Percentiles rank a stretch among this genome's conserved stretches.
Conservation (phyloP, 2,888 invertebrate species). For the Pseudanteris insignis region DNA sequence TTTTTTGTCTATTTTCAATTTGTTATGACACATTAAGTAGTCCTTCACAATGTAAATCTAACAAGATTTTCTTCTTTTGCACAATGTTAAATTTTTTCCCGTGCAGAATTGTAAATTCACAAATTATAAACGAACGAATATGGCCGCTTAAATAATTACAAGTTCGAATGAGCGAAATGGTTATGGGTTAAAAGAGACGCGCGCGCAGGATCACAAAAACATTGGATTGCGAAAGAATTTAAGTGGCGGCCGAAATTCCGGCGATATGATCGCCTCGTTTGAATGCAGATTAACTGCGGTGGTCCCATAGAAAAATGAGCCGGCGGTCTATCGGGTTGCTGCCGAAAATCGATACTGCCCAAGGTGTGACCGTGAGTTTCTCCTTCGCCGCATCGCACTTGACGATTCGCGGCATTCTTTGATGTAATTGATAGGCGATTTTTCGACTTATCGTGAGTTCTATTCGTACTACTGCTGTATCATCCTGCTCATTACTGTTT, state of each 20-base stretch:
- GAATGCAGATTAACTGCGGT: constrained; percentile 32
- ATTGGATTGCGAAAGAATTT: constrained; percentile 7
- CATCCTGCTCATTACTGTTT: no score
- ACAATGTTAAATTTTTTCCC: no score
- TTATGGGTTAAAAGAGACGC: no score
- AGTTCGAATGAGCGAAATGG: no score
- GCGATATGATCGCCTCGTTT: constrained; percentile 36
- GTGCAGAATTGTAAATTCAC: no score
- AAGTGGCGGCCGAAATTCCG: constrained; percentile 12
- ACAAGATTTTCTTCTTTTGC: no score
- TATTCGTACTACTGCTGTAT: no score
- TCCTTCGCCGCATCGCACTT: constrained; percentile 15
- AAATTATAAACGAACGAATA: no score
- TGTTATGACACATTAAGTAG: no score
- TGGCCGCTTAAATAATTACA: no score
- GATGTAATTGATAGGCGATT: constrained; percentile 4
- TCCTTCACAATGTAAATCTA: no score
- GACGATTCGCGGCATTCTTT: constrained; percentile 29
- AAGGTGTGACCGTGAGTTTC: constrained; percentile 22
- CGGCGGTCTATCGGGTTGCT: constrained; percentile 41
- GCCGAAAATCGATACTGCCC: constrained; percentile 49
- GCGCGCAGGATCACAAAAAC: constrained; percentile 8
- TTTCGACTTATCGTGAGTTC: not conserved
- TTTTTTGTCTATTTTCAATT: no score
- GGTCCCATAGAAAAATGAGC: constrained; percentile 50